Conservation (phyloP, 2,888 invertebrate genomes). For the Polymixis flavicincta region DNA sequence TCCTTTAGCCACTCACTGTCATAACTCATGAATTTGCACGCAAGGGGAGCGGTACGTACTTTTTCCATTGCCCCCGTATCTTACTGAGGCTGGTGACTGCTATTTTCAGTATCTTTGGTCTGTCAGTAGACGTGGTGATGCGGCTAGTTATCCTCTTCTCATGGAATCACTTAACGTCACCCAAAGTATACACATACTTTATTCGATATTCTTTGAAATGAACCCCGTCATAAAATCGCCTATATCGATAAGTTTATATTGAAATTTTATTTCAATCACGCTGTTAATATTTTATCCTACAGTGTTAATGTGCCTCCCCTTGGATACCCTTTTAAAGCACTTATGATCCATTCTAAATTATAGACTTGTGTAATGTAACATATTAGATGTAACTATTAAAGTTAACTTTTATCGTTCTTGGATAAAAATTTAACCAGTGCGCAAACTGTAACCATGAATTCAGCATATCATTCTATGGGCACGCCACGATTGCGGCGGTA, state of each 20-base stretch:
- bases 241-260: constrained; percentile 15
- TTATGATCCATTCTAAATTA: constrained; percentile 85
- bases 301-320: constrained; percentile 52
- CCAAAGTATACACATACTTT: neutral
- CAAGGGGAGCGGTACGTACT: neutral
- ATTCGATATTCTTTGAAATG: neutral
- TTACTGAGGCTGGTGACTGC: neutral
- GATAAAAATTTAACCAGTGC: too few relatives aligned
- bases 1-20: neutral
- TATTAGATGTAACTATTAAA: constrained; percentile 67
- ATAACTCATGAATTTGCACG: neutral
- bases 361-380: constrained; percentile 72
- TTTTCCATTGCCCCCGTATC: neutral
- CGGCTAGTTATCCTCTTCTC: too few relatives aligned
- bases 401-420: constrained; percentile 78
- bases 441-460: too few relatives aligned
- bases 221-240: constrained; percentile 4
- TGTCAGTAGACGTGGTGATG: neutral
- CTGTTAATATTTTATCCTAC: constrained; percentile 45
- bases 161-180: neutral
- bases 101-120: neutral
- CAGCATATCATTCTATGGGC: too few relatives aligned
- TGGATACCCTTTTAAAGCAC: constrained; percentile 80
- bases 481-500: too few relatives aligned
- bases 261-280: constrained; percentile 32